Evolutionary conservation across 2,113 vertebrate genomes (phyloP).

Genomic region (Gymnorhina tibicen): DNA sequence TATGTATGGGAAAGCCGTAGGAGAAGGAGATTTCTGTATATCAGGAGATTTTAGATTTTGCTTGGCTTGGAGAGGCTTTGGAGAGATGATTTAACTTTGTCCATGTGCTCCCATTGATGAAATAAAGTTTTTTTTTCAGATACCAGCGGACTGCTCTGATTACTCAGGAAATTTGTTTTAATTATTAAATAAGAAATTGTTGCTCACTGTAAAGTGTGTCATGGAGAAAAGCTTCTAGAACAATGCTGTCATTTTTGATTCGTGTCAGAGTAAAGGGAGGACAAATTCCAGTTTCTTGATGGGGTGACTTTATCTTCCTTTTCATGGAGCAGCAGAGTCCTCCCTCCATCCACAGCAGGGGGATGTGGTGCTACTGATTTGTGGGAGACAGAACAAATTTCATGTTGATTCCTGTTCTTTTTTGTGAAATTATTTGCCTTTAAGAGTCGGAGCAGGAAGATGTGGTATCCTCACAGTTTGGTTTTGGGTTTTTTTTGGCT

Average conservation of each 20-base stretch:
- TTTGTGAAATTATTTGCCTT: background rate
- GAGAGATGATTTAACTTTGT: background rate
- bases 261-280: background rate
- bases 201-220: background rate
- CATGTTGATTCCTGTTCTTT: background rate
- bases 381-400: background rate
- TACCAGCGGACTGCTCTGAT: background rate
- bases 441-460: background rate
- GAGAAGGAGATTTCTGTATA: background rate
- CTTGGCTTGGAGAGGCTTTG: background rate
- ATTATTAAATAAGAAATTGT: background rate
- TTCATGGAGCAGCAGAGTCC: background rate
- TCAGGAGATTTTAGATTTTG: background rate
- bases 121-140: background rate
- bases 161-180: background rate
- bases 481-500: background rate
- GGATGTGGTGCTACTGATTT: too few relatives aligned
- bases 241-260: background rate
- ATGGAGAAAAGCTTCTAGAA: background rate
- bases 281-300: background rate
- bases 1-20: background rate
- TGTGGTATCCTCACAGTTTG: background rate
- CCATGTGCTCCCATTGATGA: background rate
- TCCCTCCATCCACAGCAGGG: background rate
- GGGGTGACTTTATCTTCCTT: background rate